Conservation (phyloP, 2,888 invertebrate species). For the Heliothis peltigera region DNA sequence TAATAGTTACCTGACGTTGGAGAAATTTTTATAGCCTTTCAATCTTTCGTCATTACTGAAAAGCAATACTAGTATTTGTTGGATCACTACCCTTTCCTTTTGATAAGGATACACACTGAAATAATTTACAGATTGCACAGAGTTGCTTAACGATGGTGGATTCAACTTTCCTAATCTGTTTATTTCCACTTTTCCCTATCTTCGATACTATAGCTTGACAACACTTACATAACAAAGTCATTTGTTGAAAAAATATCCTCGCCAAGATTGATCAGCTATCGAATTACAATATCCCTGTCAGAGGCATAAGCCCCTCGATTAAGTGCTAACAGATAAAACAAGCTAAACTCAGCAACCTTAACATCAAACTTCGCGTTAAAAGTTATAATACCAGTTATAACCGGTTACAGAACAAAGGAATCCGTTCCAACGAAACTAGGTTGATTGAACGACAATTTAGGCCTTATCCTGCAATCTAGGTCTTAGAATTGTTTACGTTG, state of each 20-base stretch:
- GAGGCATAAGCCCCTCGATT: conserved; percentile 43
- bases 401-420: conserved; percentile 73
- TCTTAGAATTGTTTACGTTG: conserved; percentile 62
- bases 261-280: conserved; percentile 4
- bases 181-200: too few relatives aligned
- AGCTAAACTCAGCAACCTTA: conserved; percentile 51
- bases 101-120: too few relatives aligned
- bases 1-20: too few relatives aligned
- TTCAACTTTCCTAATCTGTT: too few relatives aligned
- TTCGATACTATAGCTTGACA: too few relatives aligned
- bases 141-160: too few relatives aligned
- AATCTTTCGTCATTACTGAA: too few relatives aligned
- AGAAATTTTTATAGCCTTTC: too few relatives aligned
- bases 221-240: too few relatives aligned
- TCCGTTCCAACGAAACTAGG: conserved; percentile 69
- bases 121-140: too few relatives aligned
- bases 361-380: conserved; percentile 56
- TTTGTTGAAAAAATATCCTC: not conserved
- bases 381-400: conserved; percentile 57
- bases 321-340: conserved; percentile 41
- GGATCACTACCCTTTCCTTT: too few relatives aligned
- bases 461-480: conserved; percentile 70
- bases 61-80: too few relatives aligned
- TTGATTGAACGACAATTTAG: conserved; percentile 77
- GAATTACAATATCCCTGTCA: conserved; percentile 11